Evolutionary conservation across 2,888 invertebrate species (phyloP), one percentile per base, ranked within the genome.

Genomic region (Cephus sareptanus): DNA sequence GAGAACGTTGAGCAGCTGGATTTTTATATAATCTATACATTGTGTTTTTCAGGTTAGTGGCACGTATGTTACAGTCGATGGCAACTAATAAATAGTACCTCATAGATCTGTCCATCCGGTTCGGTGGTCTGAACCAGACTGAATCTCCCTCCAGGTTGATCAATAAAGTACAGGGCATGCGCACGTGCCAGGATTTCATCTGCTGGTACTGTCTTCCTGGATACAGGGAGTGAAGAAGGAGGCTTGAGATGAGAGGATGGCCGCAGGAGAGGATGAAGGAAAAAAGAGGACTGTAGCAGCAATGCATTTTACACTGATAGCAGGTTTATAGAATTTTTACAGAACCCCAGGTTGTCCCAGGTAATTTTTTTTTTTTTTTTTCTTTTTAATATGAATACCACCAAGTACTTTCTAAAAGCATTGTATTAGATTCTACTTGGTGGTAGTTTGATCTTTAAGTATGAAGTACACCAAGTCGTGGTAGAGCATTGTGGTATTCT

Each of bases 101-200:
- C 80, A 71, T 81, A 80, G 87, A 86, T 87, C 87, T 83, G 82
- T 80, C 82, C 83, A 83, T 80, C 81, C 83, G 83, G 81, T 81
- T 87, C 85, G 86, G 85, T 85, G 83, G 83, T 81, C 85, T 82
- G 83, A 85, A 86, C 81, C 83, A 76, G 82, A 87, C 85, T 86
- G 85, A 85, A 83, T 84, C 85, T 84, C 82, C 83, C 83, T 81
- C 77, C 80, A 74, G 83, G 82, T 85, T 87, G 86, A 87, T 87
- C 87, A 87, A 87, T 87, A 87, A 86, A 85, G 84, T 81, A 86
- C 80, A 40, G 81, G 85, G 85, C 87, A 86, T 83, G 86, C 81
- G 87, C 87, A 83, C 83, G 69, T 75, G 9, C 23, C 23, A 56
- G 23, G 56, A 56, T 56, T 56, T 56, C 56, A 56, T 56, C 56